Evolutionary conservation across 2,113 vertebrate species (phyloP), one percentile per base, ranked within the genome.

Genomic region (Arothron firmamentum): DNA sequence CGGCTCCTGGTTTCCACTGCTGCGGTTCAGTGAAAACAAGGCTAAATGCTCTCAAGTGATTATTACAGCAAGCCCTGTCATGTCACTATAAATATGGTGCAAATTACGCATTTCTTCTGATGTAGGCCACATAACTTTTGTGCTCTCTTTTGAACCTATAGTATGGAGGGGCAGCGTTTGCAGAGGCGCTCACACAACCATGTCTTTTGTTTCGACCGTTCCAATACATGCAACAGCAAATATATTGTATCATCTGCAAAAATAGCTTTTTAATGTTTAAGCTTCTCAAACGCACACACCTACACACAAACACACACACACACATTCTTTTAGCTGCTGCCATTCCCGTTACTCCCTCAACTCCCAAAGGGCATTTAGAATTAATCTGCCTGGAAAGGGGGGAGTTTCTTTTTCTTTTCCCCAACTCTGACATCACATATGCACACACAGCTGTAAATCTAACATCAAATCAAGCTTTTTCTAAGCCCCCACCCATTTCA

Each of bases 1-100:
- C 54, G 13, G 61, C 55, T 87, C 85, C 82, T 77, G 74, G 15
- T 67, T 90, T 90, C 86, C 86, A 81, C 83, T 80, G 67, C 81
- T 71, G 76, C 61, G 81, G 61, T 77, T 88, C 70, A 80, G 83
- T 81, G 83, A 87, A 88, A 89, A 86, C 84, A 89, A 72, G 75
- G 83, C 78, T 76, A 81, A 85, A 86, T 48, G 63, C 84, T 85
- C 84, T 76, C 61, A 76, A 87, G 79, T 69, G 73, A 88, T 84
- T 77, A 87, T 88, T 82, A 83, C 79, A 82, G 72, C 81, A 82
- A 80, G 79, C 71, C 75, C 79, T 81, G 59, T 85, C 85, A 87
- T 85, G 81, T 88, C 83, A 65, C 68, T 64, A 73, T 82, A 75
- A 80, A 85, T 84, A 55, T 67, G 70, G 57, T 63, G 79, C 70